A percentile compares a stretch with the other conserved stretches of the same genome.
These are phyloP conservation scores for Tokudaia muenninki DNA, from an alignment of 2,797 vertebrate species.

Conservation along the genomic window DNA sequence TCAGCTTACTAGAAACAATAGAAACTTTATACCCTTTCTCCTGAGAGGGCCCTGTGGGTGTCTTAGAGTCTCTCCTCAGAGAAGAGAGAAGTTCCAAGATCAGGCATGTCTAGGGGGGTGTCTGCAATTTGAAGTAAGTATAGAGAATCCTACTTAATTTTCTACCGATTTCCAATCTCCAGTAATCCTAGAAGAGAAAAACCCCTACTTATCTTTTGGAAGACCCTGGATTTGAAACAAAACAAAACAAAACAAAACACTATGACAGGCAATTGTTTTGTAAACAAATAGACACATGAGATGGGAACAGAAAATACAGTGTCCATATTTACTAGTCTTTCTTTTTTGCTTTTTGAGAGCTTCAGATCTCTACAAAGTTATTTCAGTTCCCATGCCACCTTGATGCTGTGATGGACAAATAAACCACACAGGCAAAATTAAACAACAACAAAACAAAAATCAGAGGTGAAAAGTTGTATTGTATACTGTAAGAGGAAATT, in stretches of 20 bases:
- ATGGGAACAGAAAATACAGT: neutral
- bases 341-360: neutral
- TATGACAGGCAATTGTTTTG: neutral
- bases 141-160: conserved; percentile 18
- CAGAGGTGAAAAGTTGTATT: neutral
- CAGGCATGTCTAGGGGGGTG: neutral
- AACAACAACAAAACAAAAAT: neutral
- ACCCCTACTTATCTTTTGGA: neutral
- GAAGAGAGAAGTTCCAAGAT: neutral
- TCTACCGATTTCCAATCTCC: neutral
- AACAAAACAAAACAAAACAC: conserved; percentile 30
- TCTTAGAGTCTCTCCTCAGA: neutral
- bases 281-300: conserved; percentile 19
- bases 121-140: neutral
- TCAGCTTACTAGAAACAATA: neutral
- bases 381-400: neutral
- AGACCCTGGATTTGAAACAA: conserved; percentile 32
- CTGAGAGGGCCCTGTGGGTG: neutral
- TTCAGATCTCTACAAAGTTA: neutral
- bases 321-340: neutral
- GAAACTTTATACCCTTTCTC: neutral
- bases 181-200: neutral
- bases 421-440: neutral
- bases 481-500: conserved; percentile 33
- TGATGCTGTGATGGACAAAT: neutral